Conservation (phyloP, 2,888 invertebrate genomes). For the Phorcus lineatus region DNA sequence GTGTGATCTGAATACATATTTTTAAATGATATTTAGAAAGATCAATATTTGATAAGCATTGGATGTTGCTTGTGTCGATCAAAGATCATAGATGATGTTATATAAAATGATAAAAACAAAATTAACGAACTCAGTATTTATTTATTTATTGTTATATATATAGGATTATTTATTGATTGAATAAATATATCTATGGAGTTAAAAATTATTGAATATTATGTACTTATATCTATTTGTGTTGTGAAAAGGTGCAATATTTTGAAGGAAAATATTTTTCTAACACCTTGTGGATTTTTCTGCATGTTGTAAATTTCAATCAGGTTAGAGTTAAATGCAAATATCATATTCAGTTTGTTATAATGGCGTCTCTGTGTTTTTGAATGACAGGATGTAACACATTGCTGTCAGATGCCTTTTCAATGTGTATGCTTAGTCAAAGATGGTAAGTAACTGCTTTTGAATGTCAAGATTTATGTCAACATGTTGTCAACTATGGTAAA, state of each 20-base stretch:
- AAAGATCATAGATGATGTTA: not conserved
- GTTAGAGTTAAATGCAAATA: too few species aligned
- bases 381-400: too few species aligned
- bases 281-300: not conserved
- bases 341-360: too few species aligned
- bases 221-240: not conserved
- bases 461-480: too few species aligned
- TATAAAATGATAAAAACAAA: not conserved
- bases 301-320: not conserved
- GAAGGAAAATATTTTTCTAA: slow-evolving; percentile 8
- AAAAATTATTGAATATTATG: not conserved
- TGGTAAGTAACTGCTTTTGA: too few species aligned
- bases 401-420: too few species aligned
- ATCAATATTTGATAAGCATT: too few species aligned
- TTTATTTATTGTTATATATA: not conserved
- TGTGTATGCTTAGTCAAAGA: too few species aligned
- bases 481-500: too few species aligned
- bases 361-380: too few species aligned
- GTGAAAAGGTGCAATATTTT: slow-evolving; percentile 13
- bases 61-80: not conserved
- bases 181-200: not conserved
- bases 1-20: too few species aligned
- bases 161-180: not conserved
- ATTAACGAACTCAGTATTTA: not conserved
- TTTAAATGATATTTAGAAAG: too few species aligned